These are phyloP conservation scores for Bimastos eiseni DNA, from an alignment of 2,888 invertebrate species.

Conservation along the genomic window DNA sequence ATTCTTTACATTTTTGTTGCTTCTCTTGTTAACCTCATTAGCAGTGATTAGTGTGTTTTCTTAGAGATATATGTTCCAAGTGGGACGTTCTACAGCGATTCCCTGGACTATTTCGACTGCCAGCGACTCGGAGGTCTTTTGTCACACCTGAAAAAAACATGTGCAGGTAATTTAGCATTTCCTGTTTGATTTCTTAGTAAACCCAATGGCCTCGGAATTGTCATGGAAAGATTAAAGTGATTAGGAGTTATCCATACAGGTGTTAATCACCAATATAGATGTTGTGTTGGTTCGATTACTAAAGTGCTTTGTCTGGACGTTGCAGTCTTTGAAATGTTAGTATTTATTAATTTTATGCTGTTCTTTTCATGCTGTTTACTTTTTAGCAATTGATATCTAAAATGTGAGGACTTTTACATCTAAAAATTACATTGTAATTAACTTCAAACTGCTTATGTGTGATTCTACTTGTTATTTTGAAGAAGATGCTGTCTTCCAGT, in stretches of 20 bases:
- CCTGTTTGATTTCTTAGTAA: neutral
- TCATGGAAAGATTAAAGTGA: neutral
- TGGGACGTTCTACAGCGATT: constrained; percentile 71
- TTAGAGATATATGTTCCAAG: constrained; percentile 62
- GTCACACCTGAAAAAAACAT: constrained; percentile 71
- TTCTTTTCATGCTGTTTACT: neutral
- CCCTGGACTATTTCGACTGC: constrained; percentile 72
- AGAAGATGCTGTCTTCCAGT: neutral
- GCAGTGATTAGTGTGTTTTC: constrained; percentile 30
- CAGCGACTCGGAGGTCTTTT: constrained; percentile 74
- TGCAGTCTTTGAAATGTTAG: neutral
- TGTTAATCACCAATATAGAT: neutral
- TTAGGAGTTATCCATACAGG: neutral
- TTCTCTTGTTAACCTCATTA: neutral
- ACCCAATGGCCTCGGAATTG: neutral
- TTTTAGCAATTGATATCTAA: too few species aligned
- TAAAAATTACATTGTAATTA: neutral
- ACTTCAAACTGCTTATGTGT: neutral
- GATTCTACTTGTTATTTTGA: neutral
- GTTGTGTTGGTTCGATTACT: neutral
- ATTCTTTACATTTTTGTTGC: neutral
- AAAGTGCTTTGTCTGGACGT: neutral
- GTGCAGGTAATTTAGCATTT: constrained; percentile 48
- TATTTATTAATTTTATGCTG: neutral
- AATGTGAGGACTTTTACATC: neutral